Conservation (phyloP, 2,888 invertebrate species). For the Drosophila mettleri region DNA sequence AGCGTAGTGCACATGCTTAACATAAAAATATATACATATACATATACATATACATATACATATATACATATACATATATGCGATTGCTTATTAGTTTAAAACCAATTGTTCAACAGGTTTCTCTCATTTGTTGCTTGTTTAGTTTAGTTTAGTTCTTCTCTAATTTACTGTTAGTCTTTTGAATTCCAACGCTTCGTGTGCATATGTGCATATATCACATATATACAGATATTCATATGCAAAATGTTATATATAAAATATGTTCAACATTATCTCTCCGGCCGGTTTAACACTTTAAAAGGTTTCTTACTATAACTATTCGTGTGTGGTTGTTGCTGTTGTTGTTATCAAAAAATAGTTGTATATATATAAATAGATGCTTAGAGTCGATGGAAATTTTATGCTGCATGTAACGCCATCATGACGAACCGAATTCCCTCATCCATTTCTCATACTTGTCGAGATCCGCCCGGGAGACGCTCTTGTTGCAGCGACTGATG, state of each 20-base stretch:
- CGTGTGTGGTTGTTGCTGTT: slow-evolving; percentile 19
- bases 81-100: slow-evolving; percentile 20
- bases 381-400: slow-evolving; percentile 39
- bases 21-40: slow-evolving; percentile 9
- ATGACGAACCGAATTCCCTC: slow-evolving; percentile 93
- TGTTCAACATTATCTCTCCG: slow-evolving; percentile 60
- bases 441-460: slow-evolving; percentile 99
- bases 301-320: slow-evolving; percentile 51
- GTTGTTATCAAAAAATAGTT: slow-evolving; percentile 59
- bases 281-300: slow-evolving; percentile 67
- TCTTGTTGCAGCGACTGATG: slow-evolving; percentile 97
- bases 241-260: slow-evolving; percentile 76
- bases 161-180: slow-evolving; percentile 79
- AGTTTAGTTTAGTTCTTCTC: slow-evolving; percentile 43
- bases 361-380: slow-evolving; percentile 42
- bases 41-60: slow-evolving; percentile 6
- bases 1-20: slow-evolving; percentile 43
- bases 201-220: slow-evolving; percentile 47
- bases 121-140: slow-evolving; percentile 13
- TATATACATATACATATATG: slow-evolving; percentile 11
- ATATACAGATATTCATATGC: slow-evolving; percentile 57
- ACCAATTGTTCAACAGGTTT: too few relatives aligned
- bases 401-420: slow-evolving; percentile 67
- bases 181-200: slow-evolving; percentile 65
- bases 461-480: slow-evolving; percentile 96